Evolutionary conservation across 2,113 vertebrate genomes (phyloP).

Genomic region (Protobothrops flavoviridis): DNA sequence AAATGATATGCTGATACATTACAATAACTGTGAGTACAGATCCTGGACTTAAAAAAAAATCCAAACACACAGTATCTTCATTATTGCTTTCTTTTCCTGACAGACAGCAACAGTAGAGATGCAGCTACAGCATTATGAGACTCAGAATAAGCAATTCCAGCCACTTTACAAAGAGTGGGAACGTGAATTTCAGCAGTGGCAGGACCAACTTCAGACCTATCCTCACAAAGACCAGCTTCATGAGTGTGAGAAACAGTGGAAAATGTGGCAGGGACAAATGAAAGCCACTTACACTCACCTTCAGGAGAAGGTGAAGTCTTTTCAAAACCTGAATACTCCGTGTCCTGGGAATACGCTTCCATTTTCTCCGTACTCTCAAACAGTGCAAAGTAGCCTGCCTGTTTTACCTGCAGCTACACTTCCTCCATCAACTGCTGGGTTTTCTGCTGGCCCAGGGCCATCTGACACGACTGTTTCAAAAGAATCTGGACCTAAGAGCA

Average conservation of each 20-base stretch:
- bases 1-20: neutral
- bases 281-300: conserved; percentile 88
- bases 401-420: conserved; percentile 68
- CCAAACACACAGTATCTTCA: conserved; percentile 7
- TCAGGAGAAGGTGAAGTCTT: conserved; percentile 84
- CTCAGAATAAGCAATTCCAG: conserved; percentile 89
- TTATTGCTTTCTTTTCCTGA: conserved; percentile 42
- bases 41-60: neutral
- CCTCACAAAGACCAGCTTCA: conserved; percentile 96
- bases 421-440: conserved; percentile 61
- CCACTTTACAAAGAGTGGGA: conserved; percentile 93
- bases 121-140: conserved; percentile 88
- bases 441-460: conserved; percentile 69
- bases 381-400: conserved; percentile 57
- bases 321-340: conserved; percentile 85
- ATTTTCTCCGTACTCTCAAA: conserved; percentile 78
- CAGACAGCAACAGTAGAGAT: conserved; percentile 89
- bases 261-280: conserved; percentile 97
- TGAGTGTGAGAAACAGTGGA: conserved; percentile 95
- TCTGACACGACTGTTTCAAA: conserved; percentile 60
- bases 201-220: conserved; percentile 90
- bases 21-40: neutral
- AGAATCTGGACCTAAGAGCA: conserved; percentile 64
- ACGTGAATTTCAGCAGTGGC: conserved; percentile 87
- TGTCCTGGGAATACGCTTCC: conserved; percentile 78